Base-by-base conservation (phyloP, 64 coral and sea anemone genomes). In the Anthopleura sola region DNA sequence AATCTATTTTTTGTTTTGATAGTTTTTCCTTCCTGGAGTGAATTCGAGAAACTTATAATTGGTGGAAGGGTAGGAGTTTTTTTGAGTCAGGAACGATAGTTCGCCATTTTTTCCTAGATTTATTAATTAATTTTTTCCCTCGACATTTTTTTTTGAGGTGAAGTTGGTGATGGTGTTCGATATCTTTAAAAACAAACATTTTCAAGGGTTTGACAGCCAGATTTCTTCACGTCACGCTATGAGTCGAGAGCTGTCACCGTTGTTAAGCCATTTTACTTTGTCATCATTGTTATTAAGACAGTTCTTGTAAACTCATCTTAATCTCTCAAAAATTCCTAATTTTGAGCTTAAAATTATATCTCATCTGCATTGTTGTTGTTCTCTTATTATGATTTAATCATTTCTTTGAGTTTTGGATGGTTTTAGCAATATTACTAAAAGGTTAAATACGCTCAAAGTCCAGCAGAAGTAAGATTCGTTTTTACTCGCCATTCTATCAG, bases 191-290 rank as follows among this genome's bases (percentile, higher is more conserved):
- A 71, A 34, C 66, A 71, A 71, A 71, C 29, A 71, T 31, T 71
- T 71, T 36, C 66, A 32, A 71, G 66, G 29, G 13, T 71, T 3
- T 34, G 66, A 71, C 15, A 71, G 66, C 34, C 66, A 71, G 66
- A 71, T 29, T 31, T 71, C 24, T 66, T 3, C n/a, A 66, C 24
- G 66, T 71, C 66, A 71, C 66, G 66, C 66, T 34, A 32, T 3
- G 28, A 31, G 29, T 32, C 26, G 11, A 71, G 66, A 71, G 28
- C 26, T 32, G 66, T 71, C 66, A 71, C n/a, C 28, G 26, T 32
- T 71, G 66, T 36, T 71, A 71, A 71, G 29, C n/a, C 66, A 36
- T 34, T 32, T 71, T 71, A 71, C 66, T 71, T 71, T 71, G 66
- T 71, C 66, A 32, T 32, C 66, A 71, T 71, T 71, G 66, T 71